Conservation (phyloP, 2,113 vertebrate genomes). For the Gnathonemus longibarbis region DNA sequence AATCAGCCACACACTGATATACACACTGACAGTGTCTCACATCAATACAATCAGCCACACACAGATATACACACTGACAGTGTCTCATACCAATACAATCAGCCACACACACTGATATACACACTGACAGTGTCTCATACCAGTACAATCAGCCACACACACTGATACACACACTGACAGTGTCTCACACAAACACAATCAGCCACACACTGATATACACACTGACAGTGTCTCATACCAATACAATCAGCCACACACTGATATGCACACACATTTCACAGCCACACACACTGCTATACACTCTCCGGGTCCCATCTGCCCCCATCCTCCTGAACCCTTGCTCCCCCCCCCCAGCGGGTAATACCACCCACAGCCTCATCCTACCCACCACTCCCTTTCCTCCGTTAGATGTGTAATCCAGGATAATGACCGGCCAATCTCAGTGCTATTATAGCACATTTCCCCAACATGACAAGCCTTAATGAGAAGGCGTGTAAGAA, state of each 20-base stretch:
- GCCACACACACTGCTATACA: not conserved
- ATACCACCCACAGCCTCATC: not conserved
- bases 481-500: not conserved
- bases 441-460: not conserved
- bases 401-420: slow-evolving; percentile 8
- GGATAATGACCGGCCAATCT: slow-evolving; percentile 1
- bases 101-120: too few relatives aligned
- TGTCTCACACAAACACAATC: too few relatives aligned
- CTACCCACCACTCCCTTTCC: not conserved
- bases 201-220: not conserved
- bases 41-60: too few relatives aligned
- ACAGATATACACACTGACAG: too few relatives aligned
- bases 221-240: not conserved
- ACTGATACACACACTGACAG: too few relatives aligned
- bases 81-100: too few relatives aligned
- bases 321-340: not conserved
- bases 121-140: too few relatives aligned
- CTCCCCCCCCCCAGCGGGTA: not conserved
- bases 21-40: too few relatives aligned
- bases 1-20: too few relatives aligned
- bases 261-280: too few relatives aligned
- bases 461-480: not conserved
- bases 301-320: not conserved
- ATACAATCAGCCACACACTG: too few relatives aligned
- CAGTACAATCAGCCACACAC: too few relatives aligned